phyloP scores from a whole-genome alignment of 2,797 vertebrate genomes.

The Anolis apletophallus region DNA sequence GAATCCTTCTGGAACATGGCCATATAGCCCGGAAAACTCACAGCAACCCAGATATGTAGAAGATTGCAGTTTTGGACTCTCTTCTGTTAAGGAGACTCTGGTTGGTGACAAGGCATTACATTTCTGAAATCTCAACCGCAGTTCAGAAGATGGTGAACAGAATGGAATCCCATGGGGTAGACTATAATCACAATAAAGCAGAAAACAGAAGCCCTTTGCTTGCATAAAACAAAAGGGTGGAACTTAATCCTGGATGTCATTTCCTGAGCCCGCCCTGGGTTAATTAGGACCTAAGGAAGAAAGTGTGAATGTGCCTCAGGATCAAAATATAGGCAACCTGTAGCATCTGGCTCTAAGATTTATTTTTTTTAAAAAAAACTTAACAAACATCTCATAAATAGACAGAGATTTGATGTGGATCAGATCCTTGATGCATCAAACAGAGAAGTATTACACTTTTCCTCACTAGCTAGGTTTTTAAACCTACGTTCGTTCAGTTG shows the following conservation, averaged over 20 bases:
- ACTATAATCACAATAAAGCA: background rate
- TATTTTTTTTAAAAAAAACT: too few species aligned
- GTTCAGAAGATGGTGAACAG: background rate
- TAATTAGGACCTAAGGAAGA: background rate
- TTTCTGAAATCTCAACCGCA: background rate
- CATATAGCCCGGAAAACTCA: too few species aligned
- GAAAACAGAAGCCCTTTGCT: background rate
- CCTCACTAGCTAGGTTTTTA: background rate
- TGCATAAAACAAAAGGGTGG: background rate
- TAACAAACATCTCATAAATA: too few species aligned
- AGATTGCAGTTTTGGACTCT: background rate
- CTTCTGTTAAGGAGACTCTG: background rate
- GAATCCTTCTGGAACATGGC: too few species aligned
- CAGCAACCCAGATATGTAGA: background rate
- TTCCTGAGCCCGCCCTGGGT: background rate
- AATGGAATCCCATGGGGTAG: conserved; percentile 1
- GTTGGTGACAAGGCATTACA: background rate
- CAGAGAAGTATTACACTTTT: too few species aligned
- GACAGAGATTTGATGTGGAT: too few species aligned
- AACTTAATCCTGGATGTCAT: background rate
- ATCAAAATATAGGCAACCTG: background rate
- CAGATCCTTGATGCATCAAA: too few species aligned
- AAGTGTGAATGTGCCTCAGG: background rate
- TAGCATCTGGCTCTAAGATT: too few species aligned
- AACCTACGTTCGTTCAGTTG: background rate